phyloP scores from a whole-genome alignment of 2,888 invertebrate genomes.

The Unio delphinus region DNA sequence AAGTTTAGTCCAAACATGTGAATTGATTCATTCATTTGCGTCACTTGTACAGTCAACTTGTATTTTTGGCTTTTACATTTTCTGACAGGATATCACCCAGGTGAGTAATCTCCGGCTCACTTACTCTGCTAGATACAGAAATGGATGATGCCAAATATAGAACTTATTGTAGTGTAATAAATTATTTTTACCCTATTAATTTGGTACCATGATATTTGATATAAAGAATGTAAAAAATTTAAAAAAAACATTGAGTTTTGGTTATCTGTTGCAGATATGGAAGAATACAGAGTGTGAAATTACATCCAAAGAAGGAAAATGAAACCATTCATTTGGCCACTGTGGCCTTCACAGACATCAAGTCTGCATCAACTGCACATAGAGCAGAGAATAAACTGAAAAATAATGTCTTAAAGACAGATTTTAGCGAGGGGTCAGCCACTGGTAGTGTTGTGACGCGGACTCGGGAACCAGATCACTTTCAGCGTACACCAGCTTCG shows the following conservation, averaged over 20 bases:
- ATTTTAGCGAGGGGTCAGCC: constrained; percentile 87
- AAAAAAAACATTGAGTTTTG: background rate
- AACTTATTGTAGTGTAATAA: too few species aligned
- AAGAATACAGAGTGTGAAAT: constrained; percentile 96
- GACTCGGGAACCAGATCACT: constrained; percentile 45
- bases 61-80: too few species aligned
- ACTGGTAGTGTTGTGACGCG: constrained; percentile 57
- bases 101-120: too few species aligned
- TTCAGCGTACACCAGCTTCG: constrained; percentile 23
- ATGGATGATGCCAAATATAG: too few species aligned
- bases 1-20: too few species aligned
- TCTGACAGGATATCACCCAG: too few species aligned
- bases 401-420: constrained; percentile 80
- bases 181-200: too few species aligned
- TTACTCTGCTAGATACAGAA: too few species aligned
- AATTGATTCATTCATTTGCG: too few species aligned
- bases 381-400: constrained; percentile 91
- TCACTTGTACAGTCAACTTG: too few species aligned
- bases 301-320: constrained; percentile 77
- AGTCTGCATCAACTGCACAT: constrained; percentile 94
- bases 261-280: constrained; percentile 84
- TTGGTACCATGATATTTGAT: background rate
- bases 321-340: constrained; percentile 52
- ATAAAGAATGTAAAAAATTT: background rate
- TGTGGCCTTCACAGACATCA: constrained; percentile 90